These are phyloP conservation scores for Stigmatopora nigra DNA, from an alignment of 2,113 vertebrate species.

Conservation along the genomic window DNA sequence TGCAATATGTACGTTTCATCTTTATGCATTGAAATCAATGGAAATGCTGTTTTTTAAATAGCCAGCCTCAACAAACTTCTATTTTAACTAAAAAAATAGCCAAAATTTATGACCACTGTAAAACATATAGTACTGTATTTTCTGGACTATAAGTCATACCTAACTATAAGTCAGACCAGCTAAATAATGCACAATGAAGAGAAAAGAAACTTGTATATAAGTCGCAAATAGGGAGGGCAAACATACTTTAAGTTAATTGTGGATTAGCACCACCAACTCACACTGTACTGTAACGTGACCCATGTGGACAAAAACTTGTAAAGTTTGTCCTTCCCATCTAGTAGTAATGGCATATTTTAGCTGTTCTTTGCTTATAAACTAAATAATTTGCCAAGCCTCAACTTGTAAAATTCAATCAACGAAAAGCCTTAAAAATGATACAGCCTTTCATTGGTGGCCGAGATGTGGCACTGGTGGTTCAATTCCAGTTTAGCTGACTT, in stretches of 20 bases:
- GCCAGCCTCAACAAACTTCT: no score
- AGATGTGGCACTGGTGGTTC: background rate
- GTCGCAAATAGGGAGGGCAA: no score
- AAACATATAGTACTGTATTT: background rate
- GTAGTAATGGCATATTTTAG: background rate
- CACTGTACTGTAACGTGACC: background rate
- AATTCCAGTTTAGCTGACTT: background rate
- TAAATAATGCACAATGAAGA: no score
- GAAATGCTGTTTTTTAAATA: background rate
- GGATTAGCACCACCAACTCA: background rate
- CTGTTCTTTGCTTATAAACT: background rate
- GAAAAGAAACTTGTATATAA: no score
- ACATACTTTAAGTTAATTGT: background rate
- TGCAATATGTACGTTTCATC: background rate
- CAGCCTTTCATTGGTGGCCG: no score
- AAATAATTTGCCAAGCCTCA: background rate
- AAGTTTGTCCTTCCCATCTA: background rate
- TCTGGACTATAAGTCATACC: no score
- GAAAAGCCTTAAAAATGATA: background rate
- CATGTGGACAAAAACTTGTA: background rate
- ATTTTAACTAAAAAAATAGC: no score
- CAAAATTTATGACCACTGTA: no score
- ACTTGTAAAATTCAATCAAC: background rate
- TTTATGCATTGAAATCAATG: background rate
- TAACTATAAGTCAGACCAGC: no score